These are phyloP conservation scores for Sebastes kiyomatsui DNA, from an alignment of 2,797 vertebrate species.

Conservation along the genomic window DNA sequence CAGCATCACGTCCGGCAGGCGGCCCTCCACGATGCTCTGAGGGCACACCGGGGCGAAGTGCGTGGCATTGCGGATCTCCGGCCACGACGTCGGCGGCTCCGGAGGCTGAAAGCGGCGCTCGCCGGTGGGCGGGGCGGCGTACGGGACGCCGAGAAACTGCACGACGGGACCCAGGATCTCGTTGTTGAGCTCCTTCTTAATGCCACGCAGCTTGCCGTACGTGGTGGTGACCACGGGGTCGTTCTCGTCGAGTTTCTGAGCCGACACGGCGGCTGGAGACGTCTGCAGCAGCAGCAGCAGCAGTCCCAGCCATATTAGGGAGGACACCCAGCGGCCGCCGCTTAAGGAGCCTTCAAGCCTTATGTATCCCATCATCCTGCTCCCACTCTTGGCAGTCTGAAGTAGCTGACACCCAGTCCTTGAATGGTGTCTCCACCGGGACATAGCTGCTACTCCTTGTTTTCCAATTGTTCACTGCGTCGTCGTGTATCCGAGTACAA, in stretches of 20 bases:
- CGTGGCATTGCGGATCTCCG: constrained; percentile 93
- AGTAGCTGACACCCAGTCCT: constrained; percentile 72
- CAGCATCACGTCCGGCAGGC: constrained; percentile 97
- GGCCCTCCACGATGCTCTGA: constrained; percentile 96
- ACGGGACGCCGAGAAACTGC: constrained; percentile 96
- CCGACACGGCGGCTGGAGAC: constrained; percentile 79
- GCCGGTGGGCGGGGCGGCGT: constrained; percentile 93
- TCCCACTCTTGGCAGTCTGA: constrained; percentile 77
- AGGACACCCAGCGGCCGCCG: constrained; percentile 75
- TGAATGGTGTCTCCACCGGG: constrained; percentile 76
- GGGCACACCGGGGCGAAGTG: constrained; percentile 97
- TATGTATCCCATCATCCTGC: constrained; percentile 81
- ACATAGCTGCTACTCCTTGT: constrained; percentile 81
- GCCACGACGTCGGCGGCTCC: constrained; percentile 91
- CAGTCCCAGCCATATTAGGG: constrained; percentile 81
- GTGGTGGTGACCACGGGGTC: constrained; percentile 93
- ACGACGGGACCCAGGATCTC: constrained; percentile 97
- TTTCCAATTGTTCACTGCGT: constrained; percentile 26
- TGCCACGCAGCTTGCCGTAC: constrained; percentile 91
- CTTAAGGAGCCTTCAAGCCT: constrained; percentile 75
- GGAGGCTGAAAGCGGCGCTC: constrained; percentile 96
- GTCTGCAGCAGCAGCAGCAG: constrained; percentile 77
- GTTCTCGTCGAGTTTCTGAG: constrained; percentile 93
- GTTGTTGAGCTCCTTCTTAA: constrained; percentile 98
- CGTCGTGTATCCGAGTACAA: constrained; percentile 21